Base-by-base conservation (phyloP, 2,113 vertebrate genomes). In the Arenaria interpres region DNA sequence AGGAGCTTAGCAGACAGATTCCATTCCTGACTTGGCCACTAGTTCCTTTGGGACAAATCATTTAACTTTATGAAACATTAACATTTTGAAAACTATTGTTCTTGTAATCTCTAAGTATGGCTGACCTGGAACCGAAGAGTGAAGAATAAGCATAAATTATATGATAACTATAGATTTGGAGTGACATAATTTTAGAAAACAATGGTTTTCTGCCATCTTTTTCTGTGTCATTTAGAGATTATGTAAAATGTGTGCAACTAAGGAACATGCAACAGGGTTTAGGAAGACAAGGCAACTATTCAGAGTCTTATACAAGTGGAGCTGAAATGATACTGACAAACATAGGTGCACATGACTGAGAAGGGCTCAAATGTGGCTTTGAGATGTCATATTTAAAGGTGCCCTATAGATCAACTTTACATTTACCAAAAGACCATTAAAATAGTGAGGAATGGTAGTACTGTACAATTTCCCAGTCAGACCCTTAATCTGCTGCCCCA, bases 161-260 rank as follows among this genome's bases (percentile, higher is more conserved):
- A 39, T 6, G 13, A 71, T 48, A 67, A 59, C 39, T 56, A 4
- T 20, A 57, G 30, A 39, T 63, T 54, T 81, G 23, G 19, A 12
- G 15, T 41, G n/a, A 74, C 9, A 7, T 5, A 15, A 54, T 27
- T 74, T 54, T 51, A 64, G 41, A 51, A 74, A 74, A 39, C 5
- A 35, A 37, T 2, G 5, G 1, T 17, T 67, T 91, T 63, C 37
- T 75, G 13, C 46, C 43, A 0, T 35, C n/a, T 33, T 43, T 84
- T 41, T 56, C 9, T 24, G 16, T 43, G 39, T 41, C 46, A 4
- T 67, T 68, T 56, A 33, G 39, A 82, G n/a, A 64, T 43, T 41
- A 77, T 0, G 48, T 30, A 53, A 84, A 74, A 63, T 1, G 0
- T 0, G 3, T 20, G n/a, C 41, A 71, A 8, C 33, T 59, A 28